These are phyloP conservation scores for Anguilla megastoma DNA, from an alignment of 2,797 vertebrate genomes.

Conservation along the genomic window DNA sequence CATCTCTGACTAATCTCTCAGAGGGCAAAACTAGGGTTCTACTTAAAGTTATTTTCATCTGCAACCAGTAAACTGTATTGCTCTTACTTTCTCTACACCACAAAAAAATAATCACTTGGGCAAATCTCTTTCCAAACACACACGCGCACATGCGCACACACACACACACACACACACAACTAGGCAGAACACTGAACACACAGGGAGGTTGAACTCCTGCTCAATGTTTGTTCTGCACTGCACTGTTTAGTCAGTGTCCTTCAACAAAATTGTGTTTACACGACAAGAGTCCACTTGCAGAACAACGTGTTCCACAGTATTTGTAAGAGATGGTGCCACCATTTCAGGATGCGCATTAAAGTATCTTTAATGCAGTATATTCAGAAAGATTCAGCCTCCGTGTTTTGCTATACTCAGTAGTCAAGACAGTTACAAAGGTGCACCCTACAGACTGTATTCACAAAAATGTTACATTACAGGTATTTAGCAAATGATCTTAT, in stretches of 20 bases:
- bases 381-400: not conserved
- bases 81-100: no score
- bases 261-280: slow-evolving; percentile 43
- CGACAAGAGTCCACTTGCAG: slow-evolving; percentile 44
- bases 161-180: not conserved
- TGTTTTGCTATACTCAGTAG: not conserved
- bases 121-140: not conserved
- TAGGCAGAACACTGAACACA: not conserved
- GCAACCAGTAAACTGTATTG: not conserved
- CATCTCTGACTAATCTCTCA: not conserved
- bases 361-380: not conserved
- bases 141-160: not conserved
- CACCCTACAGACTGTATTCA: not conserved
- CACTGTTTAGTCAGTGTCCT: slow-evolving; percentile 30
- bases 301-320: slow-evolving; percentile 16
- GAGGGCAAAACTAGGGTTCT: not conserved
- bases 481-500: no score
- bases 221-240: slow-evolving; percentile 24
- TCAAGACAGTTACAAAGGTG: not conserved
- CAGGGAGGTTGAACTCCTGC: not conserved
- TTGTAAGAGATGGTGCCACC: not conserved
- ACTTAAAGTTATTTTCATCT: not conserved
- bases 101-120: not conserved
- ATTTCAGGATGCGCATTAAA: not conserved
- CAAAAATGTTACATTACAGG: no score